phyloP scores from a whole-genome alignment of 2,797 vertebrate species.

The Nasua narica region DNA sequence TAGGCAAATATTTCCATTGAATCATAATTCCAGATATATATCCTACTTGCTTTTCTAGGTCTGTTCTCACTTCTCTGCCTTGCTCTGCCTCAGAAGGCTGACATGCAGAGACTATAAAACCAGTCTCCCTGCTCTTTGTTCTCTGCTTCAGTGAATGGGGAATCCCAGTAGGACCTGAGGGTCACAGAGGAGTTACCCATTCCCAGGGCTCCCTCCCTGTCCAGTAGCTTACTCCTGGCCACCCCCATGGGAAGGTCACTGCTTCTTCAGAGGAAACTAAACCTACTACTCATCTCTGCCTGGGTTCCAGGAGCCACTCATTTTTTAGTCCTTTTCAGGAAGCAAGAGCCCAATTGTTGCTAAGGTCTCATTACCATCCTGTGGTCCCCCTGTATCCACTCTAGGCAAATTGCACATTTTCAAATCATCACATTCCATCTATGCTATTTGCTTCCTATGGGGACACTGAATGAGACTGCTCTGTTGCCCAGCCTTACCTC shows the following conservation, averaged over 20 bases:
- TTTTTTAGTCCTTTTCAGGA: neutral
- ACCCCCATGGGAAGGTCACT: accelerated
- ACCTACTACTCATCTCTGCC: neutral
- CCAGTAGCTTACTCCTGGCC: neutral
- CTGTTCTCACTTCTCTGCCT: neutral
- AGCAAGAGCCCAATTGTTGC: neutral
- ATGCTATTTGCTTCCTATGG: neutral
- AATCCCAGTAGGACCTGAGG: neutral
- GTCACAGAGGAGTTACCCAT: neutral
- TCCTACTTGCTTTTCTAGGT: neutral
- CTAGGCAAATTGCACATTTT: neutral
- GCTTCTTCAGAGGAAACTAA: neutral
- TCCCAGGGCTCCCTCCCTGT: accelerated
- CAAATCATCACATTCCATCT: neutral
- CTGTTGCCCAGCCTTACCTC: neutral
- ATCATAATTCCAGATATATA: neutral
- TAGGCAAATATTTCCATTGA: neutral
- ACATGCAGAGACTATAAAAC: accelerated
- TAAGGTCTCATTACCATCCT: neutral
- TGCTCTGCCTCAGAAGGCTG: neutral
- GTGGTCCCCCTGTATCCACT: neutral
- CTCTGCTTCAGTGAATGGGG: neutral
- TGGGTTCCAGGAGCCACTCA: neutral
- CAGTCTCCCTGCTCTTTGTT: accelerated
- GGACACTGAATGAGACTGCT: neutral